Percentiles rank a stretch among this genome's conserved stretches.
Evolutionary conservation across 2,797 vertebrate species (phyloP).

Genomic region (Mareca strepera): DNA sequence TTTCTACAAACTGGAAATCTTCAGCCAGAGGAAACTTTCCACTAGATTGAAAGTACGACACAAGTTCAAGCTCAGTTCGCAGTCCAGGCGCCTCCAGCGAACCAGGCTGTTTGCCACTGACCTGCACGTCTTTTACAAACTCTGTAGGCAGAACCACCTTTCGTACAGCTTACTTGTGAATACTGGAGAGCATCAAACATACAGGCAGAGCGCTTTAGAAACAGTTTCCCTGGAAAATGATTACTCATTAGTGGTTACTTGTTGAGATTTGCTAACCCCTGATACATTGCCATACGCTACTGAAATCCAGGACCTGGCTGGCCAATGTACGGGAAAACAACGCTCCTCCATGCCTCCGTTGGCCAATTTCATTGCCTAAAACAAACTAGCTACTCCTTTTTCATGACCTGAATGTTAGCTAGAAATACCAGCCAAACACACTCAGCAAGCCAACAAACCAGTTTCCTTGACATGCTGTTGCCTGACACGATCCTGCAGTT

Average conservation of each 20-base stretch:
- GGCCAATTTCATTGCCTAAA: neutral
- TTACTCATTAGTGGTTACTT: neutral
- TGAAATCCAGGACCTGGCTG: neutral
- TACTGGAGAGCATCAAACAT: neutral
- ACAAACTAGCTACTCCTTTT: neutral
- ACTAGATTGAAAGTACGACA: neutral
- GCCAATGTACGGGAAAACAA: neutral
- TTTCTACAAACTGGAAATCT: neutral
- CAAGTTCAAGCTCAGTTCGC: rapidly evolving
- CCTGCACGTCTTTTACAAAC: neutral
- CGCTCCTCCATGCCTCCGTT: neutral
- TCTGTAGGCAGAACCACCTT: neutral
- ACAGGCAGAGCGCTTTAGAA: neutral
- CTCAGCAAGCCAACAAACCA: neutral
- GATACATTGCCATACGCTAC: neutral
- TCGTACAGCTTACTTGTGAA: neutral
- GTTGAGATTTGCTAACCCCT: neutral
- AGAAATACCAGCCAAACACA: neutral
- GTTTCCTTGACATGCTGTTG: neutral
- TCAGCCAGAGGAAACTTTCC: neutral
- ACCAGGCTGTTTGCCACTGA: neutral
- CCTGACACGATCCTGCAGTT: neutral
- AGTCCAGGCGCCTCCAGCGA: neutral
- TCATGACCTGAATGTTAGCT: rapidly evolving
- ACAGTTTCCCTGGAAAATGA: neutral